Evolutionary conservation across 2,797 vertebrate genomes (phyloP), one percentile per base, ranked within the genome.

Genomic region (Tachyglossus aculeatus): DNA sequence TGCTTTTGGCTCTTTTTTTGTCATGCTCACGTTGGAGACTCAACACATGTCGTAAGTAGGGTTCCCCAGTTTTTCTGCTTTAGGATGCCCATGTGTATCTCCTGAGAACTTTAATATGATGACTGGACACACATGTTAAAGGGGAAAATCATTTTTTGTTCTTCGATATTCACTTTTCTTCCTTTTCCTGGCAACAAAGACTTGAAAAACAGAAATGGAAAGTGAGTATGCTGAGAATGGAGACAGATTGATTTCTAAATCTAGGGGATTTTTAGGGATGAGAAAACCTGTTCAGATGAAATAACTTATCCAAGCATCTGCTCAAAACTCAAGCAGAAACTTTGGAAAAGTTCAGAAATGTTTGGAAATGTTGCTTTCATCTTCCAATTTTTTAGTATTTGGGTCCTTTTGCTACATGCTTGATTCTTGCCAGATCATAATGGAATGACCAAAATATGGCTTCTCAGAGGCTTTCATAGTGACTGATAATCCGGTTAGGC

Each of bases 231-330:
- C 38, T 33, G 16, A 24, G 1, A 27, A 58, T 51, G 61, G 18
- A 59, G 29, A 47, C 2, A 59, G 45, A 56, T 31, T 56, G 39
- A 66, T 59, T 70, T 7, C 37, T 68, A 63, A 43, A 52, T 44
- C 51, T 58, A 2, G 8, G 48, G 29, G 21, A 56, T 68, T 76
- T 71, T 39, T 22, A 47, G 61, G n/a, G n/a, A 38, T 61, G 19
- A 48, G 32, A 65, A 77, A 67, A 52, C 15, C 55, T 14, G 40
- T 24, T 67, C 34, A 55, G 25, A 54, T 36, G 16, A 82, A 37
- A 57, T 64, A 59, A 41, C 29, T 32, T 48, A 50, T 41, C 59
- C 37, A 44, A 32, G 56, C 3, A 57, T 36, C 22, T 44, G 37
- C 24, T 43, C 11, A 65, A 48, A 41, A 43, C 9, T 51, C 22